These are phyloP conservation scores for Intellagama lesueurii DNA, from an alignment of 2,797 vertebrate genomes.

Conservation along the genomic window DNA sequence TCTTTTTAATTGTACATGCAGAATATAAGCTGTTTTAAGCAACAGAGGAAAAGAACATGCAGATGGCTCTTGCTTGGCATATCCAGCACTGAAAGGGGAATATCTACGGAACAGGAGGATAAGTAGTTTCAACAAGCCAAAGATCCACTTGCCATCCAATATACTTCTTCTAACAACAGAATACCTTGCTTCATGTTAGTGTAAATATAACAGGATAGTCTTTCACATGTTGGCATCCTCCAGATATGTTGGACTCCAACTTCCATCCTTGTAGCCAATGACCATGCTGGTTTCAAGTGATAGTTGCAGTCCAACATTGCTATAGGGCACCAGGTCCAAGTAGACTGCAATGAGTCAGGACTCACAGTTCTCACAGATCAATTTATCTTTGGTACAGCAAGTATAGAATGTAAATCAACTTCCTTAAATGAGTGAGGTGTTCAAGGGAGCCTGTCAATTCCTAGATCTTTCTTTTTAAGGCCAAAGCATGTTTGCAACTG, in stretches of 20 bases:
- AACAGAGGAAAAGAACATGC: background rate
- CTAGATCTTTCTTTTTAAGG: background rate
- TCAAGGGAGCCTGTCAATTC: background rate
- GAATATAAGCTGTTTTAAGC: constrained; percentile 10
- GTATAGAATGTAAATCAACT: background rate
- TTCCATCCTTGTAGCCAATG: background rate
- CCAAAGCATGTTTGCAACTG: background rate
- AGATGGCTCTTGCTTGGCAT: background rate
- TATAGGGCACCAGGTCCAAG: background rate
- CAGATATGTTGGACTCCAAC: background rate
- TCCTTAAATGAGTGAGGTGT: background rate
- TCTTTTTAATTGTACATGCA: constrained; percentile 34
- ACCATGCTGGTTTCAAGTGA: background rate
- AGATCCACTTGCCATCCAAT: background rate
- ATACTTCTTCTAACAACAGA: background rate
- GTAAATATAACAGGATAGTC: background rate
- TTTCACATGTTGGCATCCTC: background rate
- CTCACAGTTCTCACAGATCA: background rate
- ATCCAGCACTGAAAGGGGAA: background rate
- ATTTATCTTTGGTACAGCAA: background rate
- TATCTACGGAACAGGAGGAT: background rate
- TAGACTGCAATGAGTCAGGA: background rate
- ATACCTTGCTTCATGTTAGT: background rate
- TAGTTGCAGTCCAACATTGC: background rate
- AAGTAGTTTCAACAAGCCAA: background rate